A percentile compares a stretch with the other conserved stretches of the same genome.
Evolutionary conservation across 2,113 vertebrate genomes (phyloP).

Genomic region (Falcunculus frontatus): DNA sequence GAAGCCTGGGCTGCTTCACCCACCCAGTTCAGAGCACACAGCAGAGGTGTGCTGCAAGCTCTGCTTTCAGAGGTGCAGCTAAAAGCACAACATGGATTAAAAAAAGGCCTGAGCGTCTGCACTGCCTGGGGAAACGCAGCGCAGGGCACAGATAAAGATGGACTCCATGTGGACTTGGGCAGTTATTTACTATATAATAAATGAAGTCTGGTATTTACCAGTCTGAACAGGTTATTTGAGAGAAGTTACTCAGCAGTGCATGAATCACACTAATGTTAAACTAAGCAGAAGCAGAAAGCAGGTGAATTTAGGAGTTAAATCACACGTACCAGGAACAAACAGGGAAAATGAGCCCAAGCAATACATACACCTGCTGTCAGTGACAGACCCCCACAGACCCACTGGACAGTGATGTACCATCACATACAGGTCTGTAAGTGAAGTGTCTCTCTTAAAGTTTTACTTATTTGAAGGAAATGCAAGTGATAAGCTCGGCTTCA

Average conservation of each 20-base stretch:
- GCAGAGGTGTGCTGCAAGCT: accelerated
- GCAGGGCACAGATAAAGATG: neutral
- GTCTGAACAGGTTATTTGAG: neutral
- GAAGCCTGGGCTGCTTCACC: neutral
- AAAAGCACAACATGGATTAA: accelerated
- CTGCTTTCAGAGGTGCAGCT: neutral
- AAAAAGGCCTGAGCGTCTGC: neutral
- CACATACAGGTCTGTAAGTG: neutral
- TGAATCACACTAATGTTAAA: neutral
- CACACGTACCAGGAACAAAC: neutral
- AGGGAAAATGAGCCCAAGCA: neutral
- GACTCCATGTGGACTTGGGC: neutral
- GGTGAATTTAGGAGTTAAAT: neutral
- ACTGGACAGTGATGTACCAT: neutral
- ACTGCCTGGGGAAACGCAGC: neutral
- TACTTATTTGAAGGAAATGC: neutral
- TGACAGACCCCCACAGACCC: neutral
- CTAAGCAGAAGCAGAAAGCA: neutral
- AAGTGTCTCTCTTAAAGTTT: neutral
- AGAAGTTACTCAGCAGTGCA: neutral
- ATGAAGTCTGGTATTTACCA: neutral
- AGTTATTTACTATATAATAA: neutral
- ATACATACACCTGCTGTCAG: accelerated
- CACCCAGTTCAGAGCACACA: accelerated
- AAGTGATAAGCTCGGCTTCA: neutral